phyloP scores from a whole-genome alignment of 2,888 invertebrate species.

The Auanema freiburgensis region DNA sequence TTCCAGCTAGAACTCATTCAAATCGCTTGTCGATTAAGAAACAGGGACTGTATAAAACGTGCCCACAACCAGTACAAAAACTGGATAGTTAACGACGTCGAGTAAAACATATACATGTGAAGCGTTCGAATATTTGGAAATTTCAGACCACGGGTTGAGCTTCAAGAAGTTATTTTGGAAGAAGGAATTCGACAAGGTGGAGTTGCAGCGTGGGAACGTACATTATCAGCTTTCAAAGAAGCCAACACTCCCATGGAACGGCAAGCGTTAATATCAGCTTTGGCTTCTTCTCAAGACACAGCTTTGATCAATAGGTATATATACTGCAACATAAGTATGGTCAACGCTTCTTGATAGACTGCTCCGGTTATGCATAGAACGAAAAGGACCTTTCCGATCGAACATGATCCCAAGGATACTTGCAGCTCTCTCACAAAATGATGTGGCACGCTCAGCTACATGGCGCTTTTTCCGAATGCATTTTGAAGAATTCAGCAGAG shows the following conservation, averaged over 20 bases:
- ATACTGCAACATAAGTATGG: background rate
- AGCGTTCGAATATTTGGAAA: too few species aligned
- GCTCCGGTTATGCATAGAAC: slow-evolving; percentile 39
- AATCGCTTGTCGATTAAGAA: slow-evolving; percentile 42
- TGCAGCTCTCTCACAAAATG: slow-evolving; percentile 24
- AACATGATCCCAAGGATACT: slow-evolving; percentile 43
- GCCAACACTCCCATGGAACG: slow-evolving; percentile 35
- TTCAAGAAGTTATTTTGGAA: slow-evolving; percentile 41
- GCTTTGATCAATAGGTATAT: slow-evolving; percentile 19
- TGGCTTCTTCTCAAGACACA: slow-evolving; percentile 40
- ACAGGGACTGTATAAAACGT: slow-evolving; percentile 44
- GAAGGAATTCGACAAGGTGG: slow-evolving; percentile 49
- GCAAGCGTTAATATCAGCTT: slow-evolving; percentile 38
- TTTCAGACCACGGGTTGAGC: slow-evolving; percentile 37
- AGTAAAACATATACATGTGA: slow-evolving; percentile 1
- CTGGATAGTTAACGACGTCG: slow-evolving; percentile 34
- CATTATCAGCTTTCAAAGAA: slow-evolving; percentile 11
- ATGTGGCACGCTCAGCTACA: slow-evolving; percentile 29
- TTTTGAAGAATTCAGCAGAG: slow-evolving; percentile 32
- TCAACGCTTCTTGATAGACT: slow-evolving; percentile 30
- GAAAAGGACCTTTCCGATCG: slow-evolving; percentile 28
- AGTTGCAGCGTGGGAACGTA: slow-evolving; percentile 42
- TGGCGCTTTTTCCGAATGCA: slow-evolving; percentile 48
- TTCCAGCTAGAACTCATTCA: slow-evolving; percentile 39
- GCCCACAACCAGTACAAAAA: slow-evolving; percentile 37